Base-by-base conservation (phyloP, 2,888 invertebrate genomes). In the Drosophila heteroneura region DNA sequence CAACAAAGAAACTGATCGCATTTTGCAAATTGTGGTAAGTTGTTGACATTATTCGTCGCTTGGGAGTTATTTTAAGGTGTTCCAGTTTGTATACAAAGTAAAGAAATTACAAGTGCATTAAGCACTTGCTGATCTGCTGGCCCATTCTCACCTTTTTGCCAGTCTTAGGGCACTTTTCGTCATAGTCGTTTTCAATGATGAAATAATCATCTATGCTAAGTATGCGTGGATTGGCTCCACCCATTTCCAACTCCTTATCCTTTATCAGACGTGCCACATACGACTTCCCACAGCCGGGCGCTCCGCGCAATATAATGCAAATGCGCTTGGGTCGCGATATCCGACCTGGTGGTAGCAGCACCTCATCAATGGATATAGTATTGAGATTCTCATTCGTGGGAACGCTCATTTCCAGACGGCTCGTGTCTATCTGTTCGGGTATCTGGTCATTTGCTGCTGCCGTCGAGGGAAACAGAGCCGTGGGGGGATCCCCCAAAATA, bases 131-230 rank as follows among this genome's bases (percentile, higher is more conserved):
- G 51, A 16, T 28, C n/a, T 37, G 47, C 22, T 22, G 19, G 22
- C 4, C 9, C 6, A 19, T 1, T 7, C 82, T 79, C 41, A 92
- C 92, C 90, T 92, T 93, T 70, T 92, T 92, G 28, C 93, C 93
- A 44, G 93, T 93, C 81, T 92, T 93, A 0, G 92, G 91, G 70
- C 93, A 93, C 59, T 92, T 92, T 65, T 92, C 93, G 37, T 96
- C 96, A 80, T 96, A 95, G 93, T 97, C 97, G 71, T 96, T 96
- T 93, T 97, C 97, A 70, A 97, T 96, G 95, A 98, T 96, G 91
- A 98, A 99, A 94, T 99, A 99, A 94, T 99, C 99, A 93, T 99
- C 99, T 73, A 99, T 95, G 73, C 98, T 98, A 91, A 99, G 95
- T 90, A 99, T 97, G 81, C 99, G 95, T 0, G 97, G 98, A n/a